Conservation (phyloP, 2,888 invertebrate species). For the Hirtodrosophila histrioides region DNA sequence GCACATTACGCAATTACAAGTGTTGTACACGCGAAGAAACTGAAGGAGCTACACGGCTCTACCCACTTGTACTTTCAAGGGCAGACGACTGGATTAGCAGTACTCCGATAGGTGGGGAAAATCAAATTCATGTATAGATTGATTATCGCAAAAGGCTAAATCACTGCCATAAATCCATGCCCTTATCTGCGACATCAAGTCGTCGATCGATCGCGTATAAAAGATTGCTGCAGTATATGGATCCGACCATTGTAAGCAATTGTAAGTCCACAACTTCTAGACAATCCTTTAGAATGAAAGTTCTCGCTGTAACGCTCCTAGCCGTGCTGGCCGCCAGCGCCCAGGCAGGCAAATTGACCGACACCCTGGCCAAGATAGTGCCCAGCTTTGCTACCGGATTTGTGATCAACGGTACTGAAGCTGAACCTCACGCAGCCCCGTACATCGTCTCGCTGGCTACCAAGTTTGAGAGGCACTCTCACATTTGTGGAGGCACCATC, state of each 20-base stretch:
- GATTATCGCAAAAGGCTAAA: slow-evolving; percentile 17
- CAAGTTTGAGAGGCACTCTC: slow-evolving; percentile 63
- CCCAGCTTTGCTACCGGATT: slow-evolving; percentile 76
- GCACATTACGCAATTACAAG: slow-evolving; percentile 16
- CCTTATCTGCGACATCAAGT: slow-evolving; percentile 22
- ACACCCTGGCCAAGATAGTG: slow-evolving; percentile 58
- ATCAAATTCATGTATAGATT: slow-evolving; percentile 11
- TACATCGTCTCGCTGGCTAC: slow-evolving; percentile 84
- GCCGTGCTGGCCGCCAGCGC: slow-evolving; percentile 66
- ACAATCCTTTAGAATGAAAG: slow-evolving; percentile 68
- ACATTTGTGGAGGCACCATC: slow-evolving; percentile 85
- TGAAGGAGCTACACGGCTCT: background rate
- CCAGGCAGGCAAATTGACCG: slow-evolving; percentile 63
- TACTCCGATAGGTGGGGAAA: slow-evolving; percentile 5
- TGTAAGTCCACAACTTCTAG: slow-evolving; percentile 4
- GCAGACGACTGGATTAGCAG: slow-evolving; percentile 20
- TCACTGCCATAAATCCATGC: slow-evolving; percentile 55
- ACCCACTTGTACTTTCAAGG: slow-evolving; percentile 19
- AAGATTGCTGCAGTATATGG: slow-evolving; percentile 19
- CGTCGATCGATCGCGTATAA: slow-evolving; percentile 39
- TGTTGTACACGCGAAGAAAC: background rate
- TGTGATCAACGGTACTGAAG: slow-evolving; percentile 82
- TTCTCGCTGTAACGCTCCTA: slow-evolving; percentile 59
- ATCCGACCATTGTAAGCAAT: slow-evolving; percentile 24
- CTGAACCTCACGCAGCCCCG: slow-evolving; percentile 83